Conservation (phyloP, 1,140 invertebrate genomes). For the Neocloeon triangulifer region DNA sequence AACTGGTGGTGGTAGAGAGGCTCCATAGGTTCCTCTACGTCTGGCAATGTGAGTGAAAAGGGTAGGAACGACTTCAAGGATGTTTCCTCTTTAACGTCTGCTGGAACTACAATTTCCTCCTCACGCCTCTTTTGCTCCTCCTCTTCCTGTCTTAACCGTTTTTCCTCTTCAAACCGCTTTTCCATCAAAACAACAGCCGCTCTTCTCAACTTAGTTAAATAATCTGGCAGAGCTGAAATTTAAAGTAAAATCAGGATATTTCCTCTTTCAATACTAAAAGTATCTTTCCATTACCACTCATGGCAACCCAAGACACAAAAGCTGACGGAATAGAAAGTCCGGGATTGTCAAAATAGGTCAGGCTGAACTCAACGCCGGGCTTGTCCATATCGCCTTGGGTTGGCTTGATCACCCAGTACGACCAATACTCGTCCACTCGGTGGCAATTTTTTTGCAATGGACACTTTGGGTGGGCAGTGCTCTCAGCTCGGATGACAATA, state of each 20-base stretch:
- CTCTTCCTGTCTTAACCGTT: no score
- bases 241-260: neutral
- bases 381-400: slow-evolving; percentile 30
- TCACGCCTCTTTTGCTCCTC: no score
- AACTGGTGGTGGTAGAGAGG: no score
- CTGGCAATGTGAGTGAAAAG: no score
- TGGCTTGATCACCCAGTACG: slow-evolving; percentile 63
- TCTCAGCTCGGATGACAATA: slow-evolving; percentile 34
- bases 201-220: slow-evolving; percentile 21
- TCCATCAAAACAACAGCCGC: no score
- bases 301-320: slow-evolving; percentile 39
- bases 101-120: no score
- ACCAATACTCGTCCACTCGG: slow-evolving; percentile 61
- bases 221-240: slow-evolving; percentile 21
- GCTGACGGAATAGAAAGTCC: slow-evolving; percentile 41
- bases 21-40: no score
- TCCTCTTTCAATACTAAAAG: neutral
- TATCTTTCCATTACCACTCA: slow-evolving; percentile 13
- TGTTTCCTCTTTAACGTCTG: no score
- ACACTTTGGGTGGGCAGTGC: slow-evolving; percentile 31
- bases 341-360: slow-evolving; percentile 75
- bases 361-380: slow-evolving; percentile 53
- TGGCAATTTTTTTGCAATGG: slow-evolving; percentile 17
- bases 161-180: no score
- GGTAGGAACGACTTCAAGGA: no score